Conservation (phyloP, 2,888 invertebrate genomes). For the Drosophila basisetae region DNA sequence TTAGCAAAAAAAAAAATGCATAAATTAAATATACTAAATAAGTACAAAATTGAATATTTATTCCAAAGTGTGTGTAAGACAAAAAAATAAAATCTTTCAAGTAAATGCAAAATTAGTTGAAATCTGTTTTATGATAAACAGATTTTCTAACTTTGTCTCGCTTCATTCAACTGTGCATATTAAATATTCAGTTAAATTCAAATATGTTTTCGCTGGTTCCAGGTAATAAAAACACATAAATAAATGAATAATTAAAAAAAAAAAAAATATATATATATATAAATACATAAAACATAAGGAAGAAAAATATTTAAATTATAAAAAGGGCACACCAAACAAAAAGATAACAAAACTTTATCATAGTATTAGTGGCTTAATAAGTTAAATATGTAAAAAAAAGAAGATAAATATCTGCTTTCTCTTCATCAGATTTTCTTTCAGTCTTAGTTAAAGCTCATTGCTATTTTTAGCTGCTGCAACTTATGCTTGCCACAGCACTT, state of each 20-base stretch:
- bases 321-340: neutral
- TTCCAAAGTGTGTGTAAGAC: neutral
- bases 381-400: neutral
- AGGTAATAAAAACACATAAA: neutral
- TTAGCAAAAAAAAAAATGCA: neutral
- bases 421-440: neutral
- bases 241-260: neutral
- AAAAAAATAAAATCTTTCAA: neutral
- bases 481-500: slow-evolving; percentile 24
- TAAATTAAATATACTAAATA: neutral
- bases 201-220: neutral
- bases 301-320: neutral
- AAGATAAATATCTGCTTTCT: neutral
- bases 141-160: neutral
- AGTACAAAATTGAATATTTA: neutral
- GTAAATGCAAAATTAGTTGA: neutral
- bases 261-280: neutral
- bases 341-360: neutral
- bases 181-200: neutral
- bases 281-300: too few relatives aligned
- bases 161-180: neutral
- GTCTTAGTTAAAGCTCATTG: slow-evolving; percentile 11
- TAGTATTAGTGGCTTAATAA: neutral
- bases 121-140: neutral
- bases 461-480: slow-evolving; percentile 15